Evolutionary conservation across 2,888 invertebrate genomes (phyloP).

Genomic region (Dermolepida albohirtum): DNA sequence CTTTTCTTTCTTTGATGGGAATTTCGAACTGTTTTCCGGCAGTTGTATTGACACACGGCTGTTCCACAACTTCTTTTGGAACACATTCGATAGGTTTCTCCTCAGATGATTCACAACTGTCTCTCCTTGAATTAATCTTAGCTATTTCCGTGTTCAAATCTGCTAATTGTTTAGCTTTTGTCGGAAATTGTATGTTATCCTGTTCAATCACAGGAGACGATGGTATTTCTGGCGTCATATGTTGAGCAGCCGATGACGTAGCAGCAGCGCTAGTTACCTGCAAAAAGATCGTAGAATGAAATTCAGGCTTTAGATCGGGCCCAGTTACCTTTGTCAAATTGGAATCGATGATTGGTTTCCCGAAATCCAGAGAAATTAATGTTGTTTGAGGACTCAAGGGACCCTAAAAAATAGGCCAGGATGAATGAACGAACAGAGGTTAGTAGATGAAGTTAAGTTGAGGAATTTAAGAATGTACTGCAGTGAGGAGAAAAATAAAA

Average conservation of each 20-base stretch:
- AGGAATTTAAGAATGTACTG: not conserved
- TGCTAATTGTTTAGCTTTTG: constrained; percentile 59
- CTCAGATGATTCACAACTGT: constrained; percentile 48
- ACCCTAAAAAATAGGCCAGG: constrained; percentile 62
- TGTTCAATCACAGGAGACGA: constrained; percentile 40
- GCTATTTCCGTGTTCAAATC: constrained; percentile 73
- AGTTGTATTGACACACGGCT: constrained; percentile 9
- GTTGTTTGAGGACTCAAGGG: constrained; percentile 72
- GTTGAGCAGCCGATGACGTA: constrained; percentile 59
- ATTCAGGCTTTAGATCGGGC: constrained; percentile 1
- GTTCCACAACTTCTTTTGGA: constrained; percentile 25
- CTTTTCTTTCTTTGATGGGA: constrained; percentile 56
- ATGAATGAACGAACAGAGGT: constrained; percentile 23
- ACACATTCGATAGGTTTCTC: constrained; percentile 38
- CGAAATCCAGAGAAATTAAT: constrained; percentile 62
- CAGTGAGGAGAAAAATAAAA: constrained; percentile 1
- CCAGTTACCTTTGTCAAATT: constrained; percentile 26
- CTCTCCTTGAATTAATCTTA: constrained; percentile 69
- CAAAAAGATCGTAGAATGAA: constrained; percentile 11
- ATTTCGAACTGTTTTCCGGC: constrained; percentile 21
- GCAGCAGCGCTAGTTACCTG: constrained; percentile 56
- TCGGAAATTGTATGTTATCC: constrained; percentile 38
- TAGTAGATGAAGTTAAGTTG: constrained; percentile 26
- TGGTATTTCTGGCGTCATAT: constrained; percentile 41
- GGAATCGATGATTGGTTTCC: constrained; percentile 42